These are phyloP conservation scores for Microplitis demolitor DNA, from an alignment of 1,140 invertebrate genomes.

Conservation along the genomic window DNA sequence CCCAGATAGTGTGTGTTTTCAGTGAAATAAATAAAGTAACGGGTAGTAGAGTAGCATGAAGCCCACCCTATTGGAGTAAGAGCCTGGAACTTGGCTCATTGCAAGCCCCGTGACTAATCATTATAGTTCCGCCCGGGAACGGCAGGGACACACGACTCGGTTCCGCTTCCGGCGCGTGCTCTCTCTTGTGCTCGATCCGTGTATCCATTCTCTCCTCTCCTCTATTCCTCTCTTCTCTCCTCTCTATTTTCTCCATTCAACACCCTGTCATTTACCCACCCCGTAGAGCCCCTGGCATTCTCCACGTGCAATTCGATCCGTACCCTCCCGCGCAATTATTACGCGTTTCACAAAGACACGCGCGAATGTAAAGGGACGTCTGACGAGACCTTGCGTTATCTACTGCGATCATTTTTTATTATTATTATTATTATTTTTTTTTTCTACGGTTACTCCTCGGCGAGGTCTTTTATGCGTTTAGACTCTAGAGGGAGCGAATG, in stretches of 20 bases:
- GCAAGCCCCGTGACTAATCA: constrained; percentile 60
- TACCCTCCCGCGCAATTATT: constrained; percentile 52
- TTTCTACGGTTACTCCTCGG: not conserved
- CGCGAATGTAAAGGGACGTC: constrained; percentile 18
- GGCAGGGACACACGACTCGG: constrained; percentile 60
- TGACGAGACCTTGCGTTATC: constrained; percentile 18
- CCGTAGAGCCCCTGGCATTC: constrained; percentile 19
- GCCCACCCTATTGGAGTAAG: not conserved
- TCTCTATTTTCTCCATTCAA: constrained; percentile 1
- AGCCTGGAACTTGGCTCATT: constrained; percentile 37
- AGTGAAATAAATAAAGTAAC: not conserved
- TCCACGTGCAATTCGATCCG: constrained; percentile 22
- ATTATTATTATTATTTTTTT: not conserved
- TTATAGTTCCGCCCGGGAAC: constrained; percentile 61
- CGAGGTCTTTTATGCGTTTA: not conserved
- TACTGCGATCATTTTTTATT: constrained; percentile 1
- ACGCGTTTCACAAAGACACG: constrained; percentile 48
- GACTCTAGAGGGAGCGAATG: no score
- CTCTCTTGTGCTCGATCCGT: constrained; percentile 15
- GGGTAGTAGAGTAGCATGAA: not conserved
- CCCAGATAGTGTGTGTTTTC: no score
- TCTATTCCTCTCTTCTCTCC: not conserved
- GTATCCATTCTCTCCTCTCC: not conserved
- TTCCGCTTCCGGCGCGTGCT: constrained; percentile 63
- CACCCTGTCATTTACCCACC: constrained; percentile 8